phyloP scores from a whole-genome alignment of 2,888 invertebrate genomes.

The Desoria tigrina region DNA sequence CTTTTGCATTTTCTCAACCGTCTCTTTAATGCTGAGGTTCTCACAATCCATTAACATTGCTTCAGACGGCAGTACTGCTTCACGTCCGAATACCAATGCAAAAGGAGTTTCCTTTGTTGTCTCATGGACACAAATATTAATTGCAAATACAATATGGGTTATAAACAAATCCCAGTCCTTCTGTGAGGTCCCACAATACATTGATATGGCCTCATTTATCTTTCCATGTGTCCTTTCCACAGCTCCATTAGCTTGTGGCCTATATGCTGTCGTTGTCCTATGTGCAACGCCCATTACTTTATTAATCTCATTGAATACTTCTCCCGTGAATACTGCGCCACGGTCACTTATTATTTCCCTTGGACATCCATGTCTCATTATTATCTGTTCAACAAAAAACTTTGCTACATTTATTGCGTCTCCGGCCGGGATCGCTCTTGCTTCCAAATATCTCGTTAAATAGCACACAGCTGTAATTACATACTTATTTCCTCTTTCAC shows the following conservation, averaged over 20 bases:
- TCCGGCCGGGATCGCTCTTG: not conserved
- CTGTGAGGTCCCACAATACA: not conserved
- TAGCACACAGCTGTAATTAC: not conserved
- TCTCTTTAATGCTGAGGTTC: not conserved
- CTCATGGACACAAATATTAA: not conserved
- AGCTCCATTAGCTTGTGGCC: not conserved
- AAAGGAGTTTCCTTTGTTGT: conserved; percentile 8
- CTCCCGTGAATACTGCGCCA: not conserved
- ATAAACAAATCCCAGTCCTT: conserved; percentile 2
- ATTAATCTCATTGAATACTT: not conserved
- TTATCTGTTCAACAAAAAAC: conserved; percentile 3
- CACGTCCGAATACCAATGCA: not conserved
- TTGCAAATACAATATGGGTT: conserved; percentile 8
- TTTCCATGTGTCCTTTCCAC: not conserved
- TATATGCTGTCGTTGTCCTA: not conserved
- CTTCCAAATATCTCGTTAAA: not conserved
- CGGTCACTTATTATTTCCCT: not conserved
- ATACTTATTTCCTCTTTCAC: not conserved
- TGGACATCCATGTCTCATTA: not conserved
- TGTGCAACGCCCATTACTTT: conserved; percentile 3
- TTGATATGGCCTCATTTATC: not conserved
- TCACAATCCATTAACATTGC: not conserved
- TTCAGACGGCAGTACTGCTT: not conserved
- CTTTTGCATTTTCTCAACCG: not conserved
- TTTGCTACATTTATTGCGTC: not conserved